Base-by-base conservation (phyloP, 2,113 vertebrate species). In the Riparia riparia region DNA sequence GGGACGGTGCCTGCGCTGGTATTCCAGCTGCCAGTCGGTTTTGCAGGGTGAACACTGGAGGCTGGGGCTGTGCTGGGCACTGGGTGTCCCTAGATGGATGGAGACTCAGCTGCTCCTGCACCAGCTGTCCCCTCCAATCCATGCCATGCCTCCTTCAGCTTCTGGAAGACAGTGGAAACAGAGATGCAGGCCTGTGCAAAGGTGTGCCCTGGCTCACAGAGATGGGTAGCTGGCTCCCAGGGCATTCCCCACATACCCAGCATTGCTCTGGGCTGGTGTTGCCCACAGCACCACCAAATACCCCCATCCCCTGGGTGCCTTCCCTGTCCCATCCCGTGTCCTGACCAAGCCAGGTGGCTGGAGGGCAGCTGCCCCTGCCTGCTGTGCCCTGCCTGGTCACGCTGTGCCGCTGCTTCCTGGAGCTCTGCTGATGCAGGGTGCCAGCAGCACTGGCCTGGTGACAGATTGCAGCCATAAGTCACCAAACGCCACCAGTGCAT, bases 391-490 rank as follows among this genome's bases (percentile, higher is more conserved):
- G 1, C 12, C 68, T 0, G 0, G 24, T 14, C 56, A 79, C 3
- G 4, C 79, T 41, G 17, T 9, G 68, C 58, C 1, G 0, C 49
- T 1, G 2, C 16, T 49, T 7, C 32, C 42, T 0, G 0, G 57
- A 54, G 79, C 94, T 24, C 4, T 12, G 86, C 76, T 58, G 86
- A 22, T 51, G 68, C 1, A 49, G 20, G 11, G 29, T 6, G 42
- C 2, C 4, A 88, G 85, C 92, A 54, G 44, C 0, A 0, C 51
- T 12, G 69, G 54, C 4, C 37, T 0, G 10, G 81, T 96, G 96
- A 98, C 82, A 4, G 68, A 98, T 15, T 11, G 65, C 86, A 83
- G 86, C 81, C 90, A 8, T 71, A 63, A 81, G 66, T 97, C 97
- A 86, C 73, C 53, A 15, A 49, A 32, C 0, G 17, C 49, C 87